Conservation (phyloP, 2,888 invertebrate species). For the Clistopyga incitator region DNA sequence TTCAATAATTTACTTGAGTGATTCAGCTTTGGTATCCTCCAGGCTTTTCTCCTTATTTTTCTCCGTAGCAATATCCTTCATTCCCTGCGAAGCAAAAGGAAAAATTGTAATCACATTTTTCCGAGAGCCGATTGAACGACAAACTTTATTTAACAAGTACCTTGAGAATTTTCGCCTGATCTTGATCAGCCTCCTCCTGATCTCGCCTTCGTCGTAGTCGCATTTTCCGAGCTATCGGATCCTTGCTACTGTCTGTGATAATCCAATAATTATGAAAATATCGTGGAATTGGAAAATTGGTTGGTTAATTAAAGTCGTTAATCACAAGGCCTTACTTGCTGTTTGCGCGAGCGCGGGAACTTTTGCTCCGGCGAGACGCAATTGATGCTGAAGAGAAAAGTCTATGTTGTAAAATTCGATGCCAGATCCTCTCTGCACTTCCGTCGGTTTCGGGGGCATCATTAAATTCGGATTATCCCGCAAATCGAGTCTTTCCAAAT, state of each 20-base stretch:
- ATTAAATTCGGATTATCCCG: conserved; percentile 97
- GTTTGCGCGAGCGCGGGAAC: conserved; percentile 90
- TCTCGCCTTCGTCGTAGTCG: conserved; percentile 93
- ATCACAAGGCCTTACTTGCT: conserved; percentile 86
- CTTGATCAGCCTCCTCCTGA: conserved; percentile 93
- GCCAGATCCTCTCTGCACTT: conserved; percentile 91
- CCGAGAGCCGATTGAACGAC: no score
- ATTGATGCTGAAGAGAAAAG: conserved; percentile 98
- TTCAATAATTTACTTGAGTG: conserved; percentile 91
- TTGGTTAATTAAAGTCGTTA: neutral
- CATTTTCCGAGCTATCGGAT: conserved; percentile 97
- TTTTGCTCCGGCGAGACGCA: conserved; percentile 95
- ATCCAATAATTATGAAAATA: conserved; percentile 24
- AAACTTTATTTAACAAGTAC: conserved; percentile 76
- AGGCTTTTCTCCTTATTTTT: conserved; percentile 90
- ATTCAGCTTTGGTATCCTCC: conserved; percentile 89
- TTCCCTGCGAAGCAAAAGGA: conserved; percentile 86
- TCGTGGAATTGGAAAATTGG: neutral
- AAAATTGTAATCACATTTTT: conserved; percentile 7
- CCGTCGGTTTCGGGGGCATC: conserved; percentile 98
- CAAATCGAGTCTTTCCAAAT: conserved; percentile 95
- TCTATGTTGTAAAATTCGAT: conserved; percentile 99
- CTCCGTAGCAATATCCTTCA: conserved; percentile 94
- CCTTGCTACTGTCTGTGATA: conserved; percentile 88
- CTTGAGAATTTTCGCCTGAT: conserved; percentile 95